Conservation (phyloP, 2,888 invertebrate genomes). For the Agriopis marginaria region DNA sequence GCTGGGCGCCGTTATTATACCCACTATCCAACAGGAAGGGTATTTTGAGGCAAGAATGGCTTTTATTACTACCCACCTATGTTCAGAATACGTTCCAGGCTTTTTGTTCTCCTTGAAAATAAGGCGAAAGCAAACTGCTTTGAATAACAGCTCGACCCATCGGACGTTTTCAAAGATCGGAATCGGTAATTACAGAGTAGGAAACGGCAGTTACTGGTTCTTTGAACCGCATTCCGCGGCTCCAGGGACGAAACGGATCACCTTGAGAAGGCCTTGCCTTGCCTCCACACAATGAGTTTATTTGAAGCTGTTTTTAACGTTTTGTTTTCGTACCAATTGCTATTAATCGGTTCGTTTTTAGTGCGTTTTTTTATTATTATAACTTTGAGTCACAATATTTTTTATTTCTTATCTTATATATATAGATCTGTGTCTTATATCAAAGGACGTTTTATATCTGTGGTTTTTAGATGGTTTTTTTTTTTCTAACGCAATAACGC, state of each 20-base stretch:
- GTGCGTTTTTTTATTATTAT: background rate
- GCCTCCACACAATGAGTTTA: conserved; percentile 6
- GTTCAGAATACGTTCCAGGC: background rate
- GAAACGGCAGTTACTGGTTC: conserved; percentile 50
- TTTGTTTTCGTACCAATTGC: background rate
- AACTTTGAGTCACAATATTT: too few species aligned
- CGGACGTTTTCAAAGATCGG: conserved; percentile 26
- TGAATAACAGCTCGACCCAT: conserved; percentile 6
- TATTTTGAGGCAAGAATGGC: too few species aligned
- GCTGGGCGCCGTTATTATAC: too few species aligned
- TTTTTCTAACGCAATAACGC: too few species aligned
- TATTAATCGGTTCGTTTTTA: too few species aligned
- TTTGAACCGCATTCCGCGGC: conserved; percentile 59
- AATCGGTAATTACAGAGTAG: conserved; percentile 46
- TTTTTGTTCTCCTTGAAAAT: background rate
- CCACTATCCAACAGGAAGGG: too few species aligned
- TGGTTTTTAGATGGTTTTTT: too few species aligned
- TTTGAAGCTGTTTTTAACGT: background rate
- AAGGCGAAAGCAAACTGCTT: conserved; percentile 3
- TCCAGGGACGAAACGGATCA: conserved; percentile 54
- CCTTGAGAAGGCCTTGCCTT: conserved; percentile 48
- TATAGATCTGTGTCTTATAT: too few species aligned
- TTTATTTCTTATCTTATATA: too few species aligned
- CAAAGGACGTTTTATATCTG: too few species aligned
- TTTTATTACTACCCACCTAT: background rate